Evolutionary conservation across 1,140 invertebrate species (phyloP).

Genomic region (Neodiprion lecontei): DNA sequence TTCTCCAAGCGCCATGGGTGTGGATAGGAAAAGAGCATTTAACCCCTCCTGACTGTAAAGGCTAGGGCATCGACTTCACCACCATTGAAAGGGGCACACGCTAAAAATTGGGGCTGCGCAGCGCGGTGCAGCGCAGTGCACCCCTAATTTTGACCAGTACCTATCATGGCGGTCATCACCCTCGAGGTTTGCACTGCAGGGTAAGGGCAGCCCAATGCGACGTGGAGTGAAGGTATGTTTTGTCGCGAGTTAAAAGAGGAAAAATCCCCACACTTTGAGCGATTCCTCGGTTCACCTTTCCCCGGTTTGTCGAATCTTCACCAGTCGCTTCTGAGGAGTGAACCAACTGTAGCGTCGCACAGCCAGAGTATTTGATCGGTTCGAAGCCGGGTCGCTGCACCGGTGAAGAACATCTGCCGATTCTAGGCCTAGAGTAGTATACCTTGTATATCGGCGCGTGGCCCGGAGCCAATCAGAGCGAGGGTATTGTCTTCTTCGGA

Average conservation of each 20-base stretch:
- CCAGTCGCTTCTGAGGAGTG: conserved; percentile 8
- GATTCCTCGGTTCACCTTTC: conserved; percentile 44
- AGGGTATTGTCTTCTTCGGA: conserved; percentile 23
- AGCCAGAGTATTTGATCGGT: too few species aligned
- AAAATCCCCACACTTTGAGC: too few species aligned
- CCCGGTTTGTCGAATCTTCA: conserved; percentile 53
- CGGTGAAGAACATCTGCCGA: conserved; percentile 58
- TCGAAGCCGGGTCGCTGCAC: background rate
- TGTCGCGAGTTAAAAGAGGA: background rate
- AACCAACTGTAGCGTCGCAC: too few species aligned
- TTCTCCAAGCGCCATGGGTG: background rate
- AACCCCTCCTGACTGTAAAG: conserved; percentile 33
- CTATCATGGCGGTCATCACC: conserved; percentile 43
- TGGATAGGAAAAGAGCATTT: conserved; percentile 50
- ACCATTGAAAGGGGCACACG: conserved; percentile 60
- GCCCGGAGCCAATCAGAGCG: conserved; percentile 45
- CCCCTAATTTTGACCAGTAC: conserved; percentile 49
- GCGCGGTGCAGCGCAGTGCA: conserved; percentile 24
- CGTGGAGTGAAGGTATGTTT: background rate
- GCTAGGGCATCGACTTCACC: conserved; percentile 38
- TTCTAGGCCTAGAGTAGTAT: conserved; percentile 46
- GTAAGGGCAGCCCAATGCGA: background rate
- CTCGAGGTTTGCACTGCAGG: conserved; percentile 19
- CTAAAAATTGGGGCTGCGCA: conserved; percentile 32
- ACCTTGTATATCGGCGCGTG: conserved; percentile 39